These are phyloP conservation scores for Pherbina coryleti DNA, from an alignment of 2,888 invertebrate species.

Conservation along the genomic window DNA sequence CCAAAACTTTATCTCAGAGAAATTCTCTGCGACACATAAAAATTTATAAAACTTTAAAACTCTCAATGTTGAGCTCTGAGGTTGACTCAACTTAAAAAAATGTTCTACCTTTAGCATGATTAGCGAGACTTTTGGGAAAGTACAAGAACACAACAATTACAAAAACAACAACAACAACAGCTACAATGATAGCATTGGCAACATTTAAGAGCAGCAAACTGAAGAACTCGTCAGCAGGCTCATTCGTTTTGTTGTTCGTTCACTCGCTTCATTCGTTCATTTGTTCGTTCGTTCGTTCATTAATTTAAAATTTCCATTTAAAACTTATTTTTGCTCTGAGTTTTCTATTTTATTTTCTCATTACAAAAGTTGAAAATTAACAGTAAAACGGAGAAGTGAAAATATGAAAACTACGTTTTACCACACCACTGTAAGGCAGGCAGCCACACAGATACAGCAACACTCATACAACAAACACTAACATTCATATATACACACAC, in stretches of 20 bases:
- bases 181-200: background rate
- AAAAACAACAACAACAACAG: slow-evolving; percentile 33
- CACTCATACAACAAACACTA: background rate
- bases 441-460: slow-evolving; percentile 31
- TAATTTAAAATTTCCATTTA: slow-evolving; percentile 67
- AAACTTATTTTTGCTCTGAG: slow-evolving; percentile 54
- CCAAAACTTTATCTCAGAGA: slow-evolving; percentile 13
- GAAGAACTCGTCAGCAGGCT: slow-evolving; percentile 9
- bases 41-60: background rate
- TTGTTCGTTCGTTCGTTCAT: slow-evolving; percentile 61
- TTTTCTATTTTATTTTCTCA: slow-evolving; percentile 49
- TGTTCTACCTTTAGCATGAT: slow-evolving; percentile 25
- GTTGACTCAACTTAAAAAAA: background rate
- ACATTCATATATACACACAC: background rate
- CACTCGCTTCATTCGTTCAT: slow-evolving; percentile 45
- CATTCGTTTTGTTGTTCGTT: slow-evolving; percentile 30
- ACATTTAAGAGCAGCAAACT: slow-evolving; percentile 11
- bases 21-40: slow-evolving; percentile 18
- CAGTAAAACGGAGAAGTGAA: slow-evolving; percentile 43
- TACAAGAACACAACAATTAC: slow-evolving; percentile 35
- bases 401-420: slow-evolving; percentile 38
- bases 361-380: slow-evolving; percentile 46
- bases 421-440: slow-evolving; percentile 35
- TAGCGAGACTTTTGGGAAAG: slow-evolving; percentile 27
- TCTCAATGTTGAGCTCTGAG: slow-evolving; percentile 2